Conservation (phyloP, 35 echinoderm and acorn worm genomes). For the Ophioderma brevispina region DNA sequence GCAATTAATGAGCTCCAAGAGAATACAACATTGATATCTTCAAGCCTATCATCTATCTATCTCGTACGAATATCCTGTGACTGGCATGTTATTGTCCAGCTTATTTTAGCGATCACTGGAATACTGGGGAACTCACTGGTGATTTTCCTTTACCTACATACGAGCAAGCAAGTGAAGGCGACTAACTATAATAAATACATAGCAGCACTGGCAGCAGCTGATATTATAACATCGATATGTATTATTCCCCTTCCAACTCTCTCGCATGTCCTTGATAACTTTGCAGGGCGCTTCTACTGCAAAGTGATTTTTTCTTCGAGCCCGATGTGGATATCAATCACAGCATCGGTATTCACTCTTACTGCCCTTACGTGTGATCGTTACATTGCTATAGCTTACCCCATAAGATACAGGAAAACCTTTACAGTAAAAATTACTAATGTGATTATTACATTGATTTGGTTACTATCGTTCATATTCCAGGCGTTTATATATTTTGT, state of each 20-base stretch:
- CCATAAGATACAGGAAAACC: conserved; percentile 27
- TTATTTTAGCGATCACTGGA: conserved; percentile 54
- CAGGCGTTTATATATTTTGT: conserved; percentile 51
- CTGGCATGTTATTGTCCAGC: conserved; percentile 44
- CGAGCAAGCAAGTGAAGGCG: conserved; percentile 11
- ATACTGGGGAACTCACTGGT: conserved; percentile 70
- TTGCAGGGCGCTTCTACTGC: conserved; percentile 52
- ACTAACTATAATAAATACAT: conserved; percentile 69
- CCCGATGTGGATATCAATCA: conserved; percentile 80
- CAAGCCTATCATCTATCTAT: no score
- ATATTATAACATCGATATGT: conserved; percentile 64
- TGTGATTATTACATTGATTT: conserved; percentile 37
- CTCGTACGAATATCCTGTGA: conserved; percentile 17
- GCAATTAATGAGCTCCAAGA: no score
- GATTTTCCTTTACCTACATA: conserved; percentile 2
- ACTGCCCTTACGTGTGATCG: conserved; percentile 61
- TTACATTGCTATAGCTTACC: conserved; percentile 67
- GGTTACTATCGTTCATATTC: conserved; percentile 41
- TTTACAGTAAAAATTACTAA: conserved; percentile 44
- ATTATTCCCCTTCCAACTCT: conserved; percentile 41
- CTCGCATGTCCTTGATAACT: not conserved
- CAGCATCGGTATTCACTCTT: conserved; percentile 73
- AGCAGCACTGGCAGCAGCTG: conserved; percentile 55
- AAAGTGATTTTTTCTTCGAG: conserved; percentile 46
- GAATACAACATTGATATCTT: no score